phyloP scores from a whole-genome alignment of 2,888 invertebrate genomes.

The Lasius platythorax region DNA sequence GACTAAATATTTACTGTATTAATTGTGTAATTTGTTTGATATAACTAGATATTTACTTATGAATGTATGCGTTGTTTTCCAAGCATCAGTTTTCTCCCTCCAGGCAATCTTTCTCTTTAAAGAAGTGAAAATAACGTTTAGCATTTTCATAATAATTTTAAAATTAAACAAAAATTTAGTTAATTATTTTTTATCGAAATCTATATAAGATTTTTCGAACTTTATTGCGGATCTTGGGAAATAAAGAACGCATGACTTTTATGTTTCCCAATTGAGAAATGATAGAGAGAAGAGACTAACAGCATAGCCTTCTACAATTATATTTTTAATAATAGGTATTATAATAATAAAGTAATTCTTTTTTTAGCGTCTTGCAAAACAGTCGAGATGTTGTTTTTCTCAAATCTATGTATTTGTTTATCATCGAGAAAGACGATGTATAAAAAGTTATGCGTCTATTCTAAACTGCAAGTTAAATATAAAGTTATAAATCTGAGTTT shows the following conservation, averaged over 20 bases:
- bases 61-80: conserved; percentile 1
- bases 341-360: neutral
- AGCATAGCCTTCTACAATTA: neutral
- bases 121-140: neutral
- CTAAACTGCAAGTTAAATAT: conserved; percentile 10
- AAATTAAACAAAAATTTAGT: neutral
- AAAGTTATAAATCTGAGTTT: neutral
- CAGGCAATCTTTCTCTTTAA: neutral
- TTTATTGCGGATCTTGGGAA: neutral
- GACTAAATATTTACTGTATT: conserved; percentile 29
- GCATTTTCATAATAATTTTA: neutral
- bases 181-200: neutral
- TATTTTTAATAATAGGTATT: neutral
- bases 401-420: neutral
- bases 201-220: neutral
- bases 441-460: neutral
- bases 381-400: neutral
- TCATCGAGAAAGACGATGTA: neutral
- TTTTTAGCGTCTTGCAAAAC: neutral
- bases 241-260: neutral
- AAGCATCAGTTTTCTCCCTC: neutral
- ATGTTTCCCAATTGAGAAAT: neutral
- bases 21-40: conserved; percentile 33
- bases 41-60: conserved; percentile 13
- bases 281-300: neutral